Conservation (phyloP, 35 echinoderm and acorn worm species). For the Stichopus chloronotus region DNA sequence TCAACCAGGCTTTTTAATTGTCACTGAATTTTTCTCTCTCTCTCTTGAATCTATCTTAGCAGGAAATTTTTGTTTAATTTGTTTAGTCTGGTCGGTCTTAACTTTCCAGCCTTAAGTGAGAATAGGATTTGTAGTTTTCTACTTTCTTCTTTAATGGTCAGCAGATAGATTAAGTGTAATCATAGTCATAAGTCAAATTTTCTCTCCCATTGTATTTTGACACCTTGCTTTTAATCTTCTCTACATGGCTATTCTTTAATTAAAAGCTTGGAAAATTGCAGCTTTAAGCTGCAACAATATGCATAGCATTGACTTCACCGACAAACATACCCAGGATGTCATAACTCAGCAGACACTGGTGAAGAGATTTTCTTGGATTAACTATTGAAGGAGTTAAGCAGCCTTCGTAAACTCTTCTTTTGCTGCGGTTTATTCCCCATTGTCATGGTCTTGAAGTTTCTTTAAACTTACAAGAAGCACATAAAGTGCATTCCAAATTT, state of each 20-base stretch:
- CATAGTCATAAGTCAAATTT: neutral
- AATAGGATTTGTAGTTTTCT: neutral
- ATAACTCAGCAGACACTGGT: slow-evolving; percentile 23
- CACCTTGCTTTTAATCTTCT: neutral
- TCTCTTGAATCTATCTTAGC: neutral
- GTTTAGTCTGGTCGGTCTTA: too few species aligned
- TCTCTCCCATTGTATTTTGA: neutral
- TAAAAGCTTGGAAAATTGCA: slow-evolving; percentile 36
- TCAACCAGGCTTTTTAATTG: neutral
- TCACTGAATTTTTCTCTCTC: neutral
- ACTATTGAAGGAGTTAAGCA: slow-evolving; percentile 13
- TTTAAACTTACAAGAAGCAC: neutral
- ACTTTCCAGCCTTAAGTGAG: neutral
- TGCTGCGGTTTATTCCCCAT: slow-evolving; percentile 10
- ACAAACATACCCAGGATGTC: neutral
- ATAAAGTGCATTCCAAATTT: slow-evolving; percentile 5
- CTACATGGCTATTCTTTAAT: slow-evolving; percentile 24
- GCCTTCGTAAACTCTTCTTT: slow-evolving; percentile 12
- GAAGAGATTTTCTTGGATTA: slow-evolving; percentile 16
- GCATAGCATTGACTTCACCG: neutral
- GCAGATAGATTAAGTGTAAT: neutral
- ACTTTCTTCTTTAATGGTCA: neutral
- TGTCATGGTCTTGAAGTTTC: neutral
- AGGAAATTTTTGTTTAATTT: too few species aligned
- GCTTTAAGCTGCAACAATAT: slow-evolving; percentile 1